Evolutionary conservation across 53 echinoderm and acorn worm genomes (phyloP).

Genomic region (Apostichopus leukothele): DNA sequence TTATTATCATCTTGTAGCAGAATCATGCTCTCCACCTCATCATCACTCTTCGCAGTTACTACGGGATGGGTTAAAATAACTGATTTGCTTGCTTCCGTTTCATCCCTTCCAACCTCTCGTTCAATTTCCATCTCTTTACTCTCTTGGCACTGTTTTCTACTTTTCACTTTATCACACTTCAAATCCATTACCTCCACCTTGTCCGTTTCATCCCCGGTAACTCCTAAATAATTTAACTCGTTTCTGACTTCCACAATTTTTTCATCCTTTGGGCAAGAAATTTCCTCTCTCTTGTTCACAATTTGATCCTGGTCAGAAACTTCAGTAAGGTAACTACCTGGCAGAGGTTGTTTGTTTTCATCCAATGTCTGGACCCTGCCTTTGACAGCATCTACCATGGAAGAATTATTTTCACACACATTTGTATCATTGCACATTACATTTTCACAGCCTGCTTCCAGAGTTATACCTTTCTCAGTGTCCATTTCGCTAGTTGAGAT

Average conservation of each 20-base stretch:
- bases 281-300: not conserved
- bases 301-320: not conserved
- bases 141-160: not conserved
- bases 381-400: not conserved
- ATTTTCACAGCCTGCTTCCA: not conserved
- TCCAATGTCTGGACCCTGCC: not conserved
- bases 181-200: not conserved
- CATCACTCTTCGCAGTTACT: no score
- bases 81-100: not conserved
- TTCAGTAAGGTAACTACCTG: not conserved
- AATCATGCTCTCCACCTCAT: no score
- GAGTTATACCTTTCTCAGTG: not conserved
- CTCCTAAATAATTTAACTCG: not conserved
- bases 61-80: not conserved
- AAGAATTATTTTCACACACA: conserved; percentile 21
- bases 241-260: not conserved
- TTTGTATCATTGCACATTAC: conserved; percentile 18
- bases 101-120: no score
- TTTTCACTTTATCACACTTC: not conserved
- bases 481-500: not conserved
- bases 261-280: not conserved
- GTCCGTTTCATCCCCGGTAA: not conserved
- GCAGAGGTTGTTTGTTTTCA: not conserved
- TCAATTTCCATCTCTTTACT: not conserved
- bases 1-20: not conserved